Evolutionary conservation across 2,888 invertebrate genomes (phyloP).

Genomic region (Habrosyne pyritoides): DNA sequence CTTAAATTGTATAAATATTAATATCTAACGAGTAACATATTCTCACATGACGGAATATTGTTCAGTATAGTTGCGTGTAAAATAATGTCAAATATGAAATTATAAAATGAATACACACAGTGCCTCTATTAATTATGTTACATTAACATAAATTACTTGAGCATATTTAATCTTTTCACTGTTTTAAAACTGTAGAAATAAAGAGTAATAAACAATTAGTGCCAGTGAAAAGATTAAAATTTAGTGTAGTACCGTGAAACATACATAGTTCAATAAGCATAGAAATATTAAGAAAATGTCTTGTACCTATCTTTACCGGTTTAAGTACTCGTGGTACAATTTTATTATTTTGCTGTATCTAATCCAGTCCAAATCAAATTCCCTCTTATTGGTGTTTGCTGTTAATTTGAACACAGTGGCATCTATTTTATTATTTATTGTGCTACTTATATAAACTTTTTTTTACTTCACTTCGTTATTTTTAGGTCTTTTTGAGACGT

Average conservation of each 20-base stretch:
- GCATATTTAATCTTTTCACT: constrained; percentile 78
- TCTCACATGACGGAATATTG: constrained; percentile 33
- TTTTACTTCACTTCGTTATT: constrained; percentile 35
- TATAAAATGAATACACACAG: constrained; percentile 82
- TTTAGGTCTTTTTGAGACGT: constrained; percentile 58
- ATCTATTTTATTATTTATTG: constrained; percentile 47
- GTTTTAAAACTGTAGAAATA: constrained; percentile 33
- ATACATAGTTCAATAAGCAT: constrained; percentile 66
- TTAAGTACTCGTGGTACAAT: constrained; percentile 64
- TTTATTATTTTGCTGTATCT: constrained; percentile 28
- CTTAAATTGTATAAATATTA: neutral
- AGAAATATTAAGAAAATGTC: constrained; percentile 64
- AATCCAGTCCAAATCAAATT: constrained; percentile 8
- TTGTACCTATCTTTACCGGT: constrained; percentile 48
- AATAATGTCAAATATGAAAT: constrained; percentile 65
- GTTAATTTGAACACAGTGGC: constrained; percentile 39
- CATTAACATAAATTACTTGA: constrained; percentile 83
- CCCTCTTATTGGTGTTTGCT: constrained; percentile 12
- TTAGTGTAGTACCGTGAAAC: constrained; percentile 73
- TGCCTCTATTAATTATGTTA: constrained; percentile 84
- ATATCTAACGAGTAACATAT: neutral
- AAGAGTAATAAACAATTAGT: constrained; percentile 27
- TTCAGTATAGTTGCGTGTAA: constrained; percentile 66
- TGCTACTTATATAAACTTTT: constrained; percentile 40
- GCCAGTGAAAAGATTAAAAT: constrained; percentile 73